Percentiles rank a stretch among this genome's conserved stretches.
Evolutionary conservation across 2,888 invertebrate species (phyloP).

Genomic region (Neoascia interrupta): DNA sequence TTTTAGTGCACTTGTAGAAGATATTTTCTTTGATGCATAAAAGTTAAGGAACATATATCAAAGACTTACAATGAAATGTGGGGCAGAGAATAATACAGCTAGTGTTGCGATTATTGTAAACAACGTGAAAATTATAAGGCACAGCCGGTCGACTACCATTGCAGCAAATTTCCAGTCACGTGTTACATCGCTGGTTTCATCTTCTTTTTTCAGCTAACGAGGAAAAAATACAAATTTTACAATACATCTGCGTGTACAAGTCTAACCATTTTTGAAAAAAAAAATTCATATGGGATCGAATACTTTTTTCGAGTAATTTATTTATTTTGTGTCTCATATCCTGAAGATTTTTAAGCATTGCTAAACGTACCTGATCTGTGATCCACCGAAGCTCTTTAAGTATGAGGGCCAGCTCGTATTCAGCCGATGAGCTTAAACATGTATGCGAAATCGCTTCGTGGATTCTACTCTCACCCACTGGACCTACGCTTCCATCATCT

Average conservation of each 20-base stretch:
- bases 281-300: too few species aligned
- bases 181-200: constrained; percentile 94
- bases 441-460: constrained; percentile 88
- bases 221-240: too few species aligned
- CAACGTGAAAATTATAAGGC: constrained; percentile 99
- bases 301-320: too few species aligned
- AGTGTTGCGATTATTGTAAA: constrained; percentile 98
- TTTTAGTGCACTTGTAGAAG: too few species aligned
- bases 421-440: constrained; percentile 89
- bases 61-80: constrained; percentile 91
- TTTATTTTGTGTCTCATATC: too few species aligned
- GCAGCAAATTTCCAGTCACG: constrained; percentile 99
- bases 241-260: too few species aligned
- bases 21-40: not conserved
- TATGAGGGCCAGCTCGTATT: constrained; percentile 95
- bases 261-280: too few species aligned
- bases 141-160: constrained; percentile 99
- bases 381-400: constrained; percentile 95
- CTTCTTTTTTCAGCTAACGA: constrained; percentile 91
- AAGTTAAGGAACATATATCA: not conserved
- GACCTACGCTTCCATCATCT: constrained; percentile 80
- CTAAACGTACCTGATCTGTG: constrained; percentile 86
- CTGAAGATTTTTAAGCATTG: not conserved
- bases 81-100: constrained; percentile 97
- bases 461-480: constrained; percentile 83